Conservation (phyloP, 2,888 invertebrate genomes). For the Lithophane leautieri region DNA sequence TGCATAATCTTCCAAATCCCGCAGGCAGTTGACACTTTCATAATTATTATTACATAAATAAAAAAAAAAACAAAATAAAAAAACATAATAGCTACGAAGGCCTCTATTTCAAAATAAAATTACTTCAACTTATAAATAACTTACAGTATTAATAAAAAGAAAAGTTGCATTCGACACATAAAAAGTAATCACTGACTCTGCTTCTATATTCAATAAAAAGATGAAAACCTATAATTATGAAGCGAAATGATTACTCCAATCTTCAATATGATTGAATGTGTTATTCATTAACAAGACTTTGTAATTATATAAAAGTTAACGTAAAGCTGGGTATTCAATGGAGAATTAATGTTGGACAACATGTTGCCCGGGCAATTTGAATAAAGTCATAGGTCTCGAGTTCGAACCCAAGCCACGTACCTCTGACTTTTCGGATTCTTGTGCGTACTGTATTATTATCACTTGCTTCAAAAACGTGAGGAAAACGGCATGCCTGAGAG, state of each 20-base stretch:
- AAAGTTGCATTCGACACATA: conserved; percentile 29
- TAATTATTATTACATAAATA: not conserved
- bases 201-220: conserved; percentile 24
- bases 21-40: not conserved
- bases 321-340: conserved; percentile 8
- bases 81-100: accelerated
- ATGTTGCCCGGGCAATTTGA: not conserved
- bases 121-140: conserved; percentile 14
- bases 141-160: conserved; percentile 4
- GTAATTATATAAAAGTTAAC: conserved; percentile 22
- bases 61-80: not conserved
- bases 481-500: too few relatives aligned
- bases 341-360: too few relatives aligned
- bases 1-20: not conserved
- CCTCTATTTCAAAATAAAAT: conserved; percentile 13
- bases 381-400: too few relatives aligned
- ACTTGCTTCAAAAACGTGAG: too few relatives aligned
- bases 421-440: too few relatives aligned
- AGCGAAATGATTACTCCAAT: conserved; percentile 40
- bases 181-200: conserved; percentile 14
- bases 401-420: too few relatives aligned
- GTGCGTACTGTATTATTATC: too few relatives aligned
- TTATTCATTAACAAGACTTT: conserved; percentile 23
- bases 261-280: conserved; percentile 24
- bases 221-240: conserved; percentile 30